Percentiles rank a stretch among this genome's conserved stretches.
Conservation (phyloP, 1,140 invertebrate genomes). For the Acarapis woodi region DNA sequence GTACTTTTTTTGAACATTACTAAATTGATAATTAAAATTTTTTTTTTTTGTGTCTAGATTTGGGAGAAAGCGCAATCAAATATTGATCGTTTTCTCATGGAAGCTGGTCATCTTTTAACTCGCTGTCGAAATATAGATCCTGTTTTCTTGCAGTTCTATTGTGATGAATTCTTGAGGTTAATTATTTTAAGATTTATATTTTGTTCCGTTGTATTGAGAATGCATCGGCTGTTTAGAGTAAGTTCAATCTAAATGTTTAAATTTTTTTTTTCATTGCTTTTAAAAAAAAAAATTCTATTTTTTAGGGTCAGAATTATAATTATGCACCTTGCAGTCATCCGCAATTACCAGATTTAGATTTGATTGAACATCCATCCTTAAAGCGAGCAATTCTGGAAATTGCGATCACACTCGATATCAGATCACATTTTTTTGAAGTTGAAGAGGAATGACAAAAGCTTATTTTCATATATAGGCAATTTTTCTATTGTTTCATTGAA, state of each 20-base stretch:
- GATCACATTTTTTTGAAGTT: conserved; percentile 27
- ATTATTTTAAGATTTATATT: conserved; percentile 66
- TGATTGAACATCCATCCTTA: conserved; percentile 56
- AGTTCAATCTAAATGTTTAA: conserved; percentile 5
- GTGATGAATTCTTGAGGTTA: conserved; percentile 68
- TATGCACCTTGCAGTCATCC: conserved; percentile 56
- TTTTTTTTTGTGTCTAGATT: too few relatives aligned
- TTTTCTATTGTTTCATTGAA: too few relatives aligned
- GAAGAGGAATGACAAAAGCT: too few relatives aligned
- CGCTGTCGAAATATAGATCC: conserved; percentile 47
- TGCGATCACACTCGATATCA: conserved; percentile 44
- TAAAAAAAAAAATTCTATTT: too few relatives aligned
- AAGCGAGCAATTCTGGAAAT: conserved; percentile 50
- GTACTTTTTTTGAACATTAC: too few relatives aligned
- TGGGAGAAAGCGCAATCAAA: conserved; percentile 69
- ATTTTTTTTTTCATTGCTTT: not conserved
- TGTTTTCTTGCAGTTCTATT: conserved; percentile 56
- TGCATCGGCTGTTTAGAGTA: conserved; percentile 42
- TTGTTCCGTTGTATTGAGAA: conserved; percentile 54
- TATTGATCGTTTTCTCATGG: conserved; percentile 62
- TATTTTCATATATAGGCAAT: not conserved
- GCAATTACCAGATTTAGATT: conserved; percentile 49
- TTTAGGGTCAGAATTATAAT: conserved; percentile 40
- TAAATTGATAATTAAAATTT: too few relatives aligned
- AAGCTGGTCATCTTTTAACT: conserved; percentile 50